Percentiles rank a stretch among this genome's conserved stretches.
Conservation (phyloP, 2,797 vertebrate species). For the Chrosomus eos region DNA sequence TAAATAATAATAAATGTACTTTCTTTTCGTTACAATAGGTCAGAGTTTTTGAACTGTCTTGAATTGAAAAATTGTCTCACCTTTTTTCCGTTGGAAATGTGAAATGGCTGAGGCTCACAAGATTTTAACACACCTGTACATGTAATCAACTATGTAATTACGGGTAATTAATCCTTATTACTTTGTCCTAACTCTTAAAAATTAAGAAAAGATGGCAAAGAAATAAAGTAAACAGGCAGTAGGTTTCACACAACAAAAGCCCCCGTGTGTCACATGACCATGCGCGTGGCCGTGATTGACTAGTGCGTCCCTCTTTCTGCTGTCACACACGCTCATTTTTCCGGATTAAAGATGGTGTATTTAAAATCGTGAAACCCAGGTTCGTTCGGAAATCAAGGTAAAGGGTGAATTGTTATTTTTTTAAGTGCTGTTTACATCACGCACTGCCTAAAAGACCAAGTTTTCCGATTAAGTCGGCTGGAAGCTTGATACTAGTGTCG, state of each 20-base stretch:
- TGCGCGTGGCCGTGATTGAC: conserved; percentile 31
- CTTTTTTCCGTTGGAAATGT: neutral
- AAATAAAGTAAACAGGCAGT: neutral
- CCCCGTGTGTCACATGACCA: conserved; percentile 24
- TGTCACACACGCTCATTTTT: conserved; percentile 1
- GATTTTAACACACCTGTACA: neutral
- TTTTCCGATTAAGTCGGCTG: neutral
- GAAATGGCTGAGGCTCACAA: neutral
- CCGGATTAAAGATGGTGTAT: neutral
- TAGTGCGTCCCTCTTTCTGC: neutral
- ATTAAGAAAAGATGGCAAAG: neutral
- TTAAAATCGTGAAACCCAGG: neutral
- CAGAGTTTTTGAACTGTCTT: neutral
- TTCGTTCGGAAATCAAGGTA: conserved; percentile 31
- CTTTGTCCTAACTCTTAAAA: neutral
- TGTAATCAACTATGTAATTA: no score
- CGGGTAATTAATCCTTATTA: neutral
- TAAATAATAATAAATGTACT: neutral
- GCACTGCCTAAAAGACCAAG: neutral
- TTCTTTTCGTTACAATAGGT: neutral
- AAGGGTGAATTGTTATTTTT: neutral
- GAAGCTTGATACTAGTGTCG: neutral
- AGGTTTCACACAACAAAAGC: neutral
- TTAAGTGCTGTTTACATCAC: neutral
- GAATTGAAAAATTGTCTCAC: neutral